Evolutionary conservation across 2,113 vertebrate genomes (phyloP), one percentile per base, ranked within the genome.

Genomic region (Cairina moschata): DNA sequence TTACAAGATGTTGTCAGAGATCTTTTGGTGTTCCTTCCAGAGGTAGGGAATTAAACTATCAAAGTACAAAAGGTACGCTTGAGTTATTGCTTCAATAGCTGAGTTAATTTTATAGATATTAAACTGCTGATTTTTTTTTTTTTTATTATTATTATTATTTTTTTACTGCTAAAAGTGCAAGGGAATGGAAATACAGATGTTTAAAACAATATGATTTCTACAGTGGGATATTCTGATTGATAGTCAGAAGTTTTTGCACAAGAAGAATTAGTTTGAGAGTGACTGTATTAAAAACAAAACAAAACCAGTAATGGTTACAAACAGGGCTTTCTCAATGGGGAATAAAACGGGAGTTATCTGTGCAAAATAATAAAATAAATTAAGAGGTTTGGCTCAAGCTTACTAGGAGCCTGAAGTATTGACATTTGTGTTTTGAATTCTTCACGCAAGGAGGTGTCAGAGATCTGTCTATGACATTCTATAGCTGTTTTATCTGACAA

Each of bases 21-120:
- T 94, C 60, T 74, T 72, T 81, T 76, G 82, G 80, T 54, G 23
- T 13, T 91, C 48, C 48, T 94, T 88, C 65, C 81, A 90, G 87
- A 95, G 52, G 36, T 4, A 68, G 46, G 9, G 22, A 96, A 96
- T 92, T 91, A 85, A 97, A 88, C 65, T 87, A 86, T 74, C 87
- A 91, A 77, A 93, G 42, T 50, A 90, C 34, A 88, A 65, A 91
- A 92, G 78, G 26, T 67, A 16, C 36, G 40, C 73, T 78, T 86
- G 74, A 87, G 21, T 78, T 93, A 91, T 8, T 68, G 28, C 38
- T 88, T 86, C 67, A 85, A 58, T 79, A 91, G 60, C 52, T 62
- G 29, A 90, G 73, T 79, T 93, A 74, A 88, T 94, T 95, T 95
- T 96, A 52, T 88, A 87, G 66, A 42, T 84, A 91, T 14, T 90